phyloP scores from a whole-genome alignment of 2,888 invertebrate genomes.

The Microplitis manilae region DNA sequence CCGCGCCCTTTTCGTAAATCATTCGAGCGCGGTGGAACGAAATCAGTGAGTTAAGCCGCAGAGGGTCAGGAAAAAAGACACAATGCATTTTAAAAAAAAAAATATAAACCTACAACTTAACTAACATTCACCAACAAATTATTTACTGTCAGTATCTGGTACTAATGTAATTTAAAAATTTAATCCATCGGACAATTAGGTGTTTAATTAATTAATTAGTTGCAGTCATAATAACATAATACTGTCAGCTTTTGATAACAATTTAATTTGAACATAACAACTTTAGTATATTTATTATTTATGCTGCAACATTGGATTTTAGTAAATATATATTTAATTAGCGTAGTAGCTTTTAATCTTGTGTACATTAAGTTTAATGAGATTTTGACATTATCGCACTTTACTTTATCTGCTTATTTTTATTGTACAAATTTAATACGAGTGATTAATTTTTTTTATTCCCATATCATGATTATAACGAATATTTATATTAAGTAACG shows the following conservation, averaged over 20 bases:
- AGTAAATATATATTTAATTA: slow-evolving; percentile 47
- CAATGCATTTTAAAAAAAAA: slow-evolving; percentile 43
- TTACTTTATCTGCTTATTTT: too few relatives aligned
- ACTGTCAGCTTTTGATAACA: slow-evolving; percentile 5
- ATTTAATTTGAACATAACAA: too few relatives aligned
- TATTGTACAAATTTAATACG: too few relatives aligned
- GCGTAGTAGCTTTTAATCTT: slow-evolving; percentile 62
- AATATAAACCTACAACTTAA: too few relatives aligned
- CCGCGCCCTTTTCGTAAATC: slow-evolving; percentile 47
- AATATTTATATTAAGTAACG: too few relatives aligned
- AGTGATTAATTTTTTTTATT: too few relatives aligned
- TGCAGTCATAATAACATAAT: slow-evolving; percentile 2
- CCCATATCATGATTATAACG: too few relatives aligned
- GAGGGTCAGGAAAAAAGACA: slow-evolving; percentile 38
- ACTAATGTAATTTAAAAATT: too few relatives aligned
- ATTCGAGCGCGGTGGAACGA: slow-evolving; percentile 52
- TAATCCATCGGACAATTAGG: too few relatives aligned
- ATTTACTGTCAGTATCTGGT: too few relatives aligned
- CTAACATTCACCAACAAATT: too few relatives aligned
- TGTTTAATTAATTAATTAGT: not conserved
- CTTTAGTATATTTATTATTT: not conserved
- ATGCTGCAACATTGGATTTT: not conserved
- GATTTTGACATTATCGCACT: not conserved
- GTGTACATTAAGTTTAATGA: slow-evolving; percentile 48
- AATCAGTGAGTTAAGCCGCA: slow-evolving; percentile 54